Conservation (phyloP, 2,113 vertebrate genomes). For the Synodontis membranacea region DNA sequence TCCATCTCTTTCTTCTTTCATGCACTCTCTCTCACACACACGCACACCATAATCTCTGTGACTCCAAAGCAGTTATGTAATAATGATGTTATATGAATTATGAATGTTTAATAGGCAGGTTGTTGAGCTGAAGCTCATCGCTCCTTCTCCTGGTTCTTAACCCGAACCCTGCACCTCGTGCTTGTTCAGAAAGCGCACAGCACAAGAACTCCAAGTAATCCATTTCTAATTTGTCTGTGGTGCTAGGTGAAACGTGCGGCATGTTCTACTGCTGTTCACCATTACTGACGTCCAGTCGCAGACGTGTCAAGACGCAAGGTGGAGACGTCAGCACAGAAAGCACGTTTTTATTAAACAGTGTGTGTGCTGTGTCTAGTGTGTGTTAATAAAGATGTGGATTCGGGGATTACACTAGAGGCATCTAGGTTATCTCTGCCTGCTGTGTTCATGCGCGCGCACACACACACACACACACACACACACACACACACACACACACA, state of each 20-base stretch:
- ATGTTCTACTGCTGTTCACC: background rate
- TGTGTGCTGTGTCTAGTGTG: conserved; percentile 12
- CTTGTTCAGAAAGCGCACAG: background rate
- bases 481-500: background rate
- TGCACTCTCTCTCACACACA: background rate
- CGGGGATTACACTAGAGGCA: conserved; percentile 19
- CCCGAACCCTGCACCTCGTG: no score
- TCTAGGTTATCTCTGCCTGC: background rate
- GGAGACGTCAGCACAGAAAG: background rate
- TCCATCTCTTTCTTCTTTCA: background rate
- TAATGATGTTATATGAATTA: background rate
- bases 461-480: background rate
- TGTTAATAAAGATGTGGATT: conserved; percentile 19
- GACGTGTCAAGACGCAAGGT: background rate
- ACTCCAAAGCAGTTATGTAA: conserved; percentile 11
- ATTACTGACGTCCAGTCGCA: background rate
- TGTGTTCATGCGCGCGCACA: no score
- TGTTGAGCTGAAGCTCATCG: conserved; percentile 15
- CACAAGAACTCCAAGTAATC: background rate
- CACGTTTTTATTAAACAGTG: background rate
- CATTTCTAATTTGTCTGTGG: background rate
- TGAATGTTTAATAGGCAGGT: background rate
- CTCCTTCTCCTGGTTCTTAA: background rate
- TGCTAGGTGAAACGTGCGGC: background rate
- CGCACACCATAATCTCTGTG: background rate